These are phyloP conservation scores for Callorhinus ursinus DNA, from an alignment of 2,113 vertebrate genomes.

Conservation along the genomic window DNA sequence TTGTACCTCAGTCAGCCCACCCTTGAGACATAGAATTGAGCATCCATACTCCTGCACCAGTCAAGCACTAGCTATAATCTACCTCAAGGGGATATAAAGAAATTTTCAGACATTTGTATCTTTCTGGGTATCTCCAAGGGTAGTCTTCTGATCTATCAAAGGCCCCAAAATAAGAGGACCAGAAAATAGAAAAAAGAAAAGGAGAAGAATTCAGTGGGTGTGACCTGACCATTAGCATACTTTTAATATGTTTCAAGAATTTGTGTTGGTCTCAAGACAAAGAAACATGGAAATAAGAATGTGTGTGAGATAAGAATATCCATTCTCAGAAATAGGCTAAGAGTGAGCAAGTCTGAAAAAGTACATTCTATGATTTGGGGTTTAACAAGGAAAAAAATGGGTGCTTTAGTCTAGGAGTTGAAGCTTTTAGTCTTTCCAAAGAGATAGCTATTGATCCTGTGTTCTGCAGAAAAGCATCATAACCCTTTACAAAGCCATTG, in stretches of 20 bases:
- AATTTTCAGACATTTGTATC: not conserved
- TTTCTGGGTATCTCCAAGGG: not conserved
- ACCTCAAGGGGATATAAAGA: not conserved
- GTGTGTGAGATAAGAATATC: not conserved
- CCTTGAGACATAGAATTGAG: not conserved
- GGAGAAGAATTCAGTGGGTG: not conserved
- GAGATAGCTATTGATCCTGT: not conserved
- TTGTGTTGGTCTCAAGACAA: not conserved
- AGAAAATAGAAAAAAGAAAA: not conserved
- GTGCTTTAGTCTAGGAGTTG: not conserved
- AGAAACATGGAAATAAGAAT: constrained; percentile 1
- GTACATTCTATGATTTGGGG: not conserved
- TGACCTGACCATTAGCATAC: not conserved
- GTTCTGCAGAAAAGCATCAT: not conserved
- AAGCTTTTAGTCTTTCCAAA: not conserved
- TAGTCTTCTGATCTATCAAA: not conserved
- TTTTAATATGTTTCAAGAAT: not conserved
- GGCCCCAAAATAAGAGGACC: not conserved
- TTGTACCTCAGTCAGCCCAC: not conserved
- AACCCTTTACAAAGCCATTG: not conserved
- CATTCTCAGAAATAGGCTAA: not conserved
- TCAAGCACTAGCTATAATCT: not conserved
- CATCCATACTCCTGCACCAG: not conserved
- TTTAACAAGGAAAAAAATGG: not conserved
- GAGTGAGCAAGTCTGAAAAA: not conserved